phyloP scores from a whole-genome alignment of 2,797 vertebrate species.

The Ispidina lecontei region DNA sequence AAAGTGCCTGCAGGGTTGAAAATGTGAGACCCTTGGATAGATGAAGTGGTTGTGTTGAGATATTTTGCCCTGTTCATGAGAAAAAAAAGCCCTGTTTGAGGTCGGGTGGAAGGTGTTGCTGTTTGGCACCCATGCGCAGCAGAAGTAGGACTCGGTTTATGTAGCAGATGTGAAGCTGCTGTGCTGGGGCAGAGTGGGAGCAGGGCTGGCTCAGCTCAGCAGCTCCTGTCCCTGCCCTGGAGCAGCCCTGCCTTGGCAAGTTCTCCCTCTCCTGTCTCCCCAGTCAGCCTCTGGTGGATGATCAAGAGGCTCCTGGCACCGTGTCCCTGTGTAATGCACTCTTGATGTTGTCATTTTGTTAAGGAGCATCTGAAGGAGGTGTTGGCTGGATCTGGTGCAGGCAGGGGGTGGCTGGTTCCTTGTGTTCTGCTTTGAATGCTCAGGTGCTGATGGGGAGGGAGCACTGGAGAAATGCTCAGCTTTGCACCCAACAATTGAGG shows the following conservation, averaged over 20 bases:
- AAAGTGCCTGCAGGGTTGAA: neutral
- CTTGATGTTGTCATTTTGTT: neutral
- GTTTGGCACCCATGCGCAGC: rapidly evolving
- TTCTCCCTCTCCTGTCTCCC: neutral
- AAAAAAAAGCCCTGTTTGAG: neutral
- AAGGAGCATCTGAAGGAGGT: neutral
- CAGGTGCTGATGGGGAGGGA: neutral
- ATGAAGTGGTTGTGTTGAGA: neutral
- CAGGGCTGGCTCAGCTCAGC: neutral
- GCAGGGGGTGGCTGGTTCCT: neutral
- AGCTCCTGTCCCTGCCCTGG: neutral
- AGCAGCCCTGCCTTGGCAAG: neutral
- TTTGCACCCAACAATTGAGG: neutral
- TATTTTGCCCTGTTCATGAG: neutral
- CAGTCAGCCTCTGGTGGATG: neutral
- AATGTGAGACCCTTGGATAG: neutral
- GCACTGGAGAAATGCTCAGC: neutral
- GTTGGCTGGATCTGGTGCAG: neutral
- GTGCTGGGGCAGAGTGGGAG: neutral
- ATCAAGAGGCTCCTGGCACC: neutral
- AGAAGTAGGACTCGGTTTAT: neutral
- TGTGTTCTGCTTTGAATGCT: neutral
- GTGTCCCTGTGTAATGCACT: neutral
- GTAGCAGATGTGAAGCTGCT: neutral
- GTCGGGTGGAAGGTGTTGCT: neutral